Base-by-base conservation (phyloP, 2,113 vertebrate species). In the Electrona antarctica region DNA sequence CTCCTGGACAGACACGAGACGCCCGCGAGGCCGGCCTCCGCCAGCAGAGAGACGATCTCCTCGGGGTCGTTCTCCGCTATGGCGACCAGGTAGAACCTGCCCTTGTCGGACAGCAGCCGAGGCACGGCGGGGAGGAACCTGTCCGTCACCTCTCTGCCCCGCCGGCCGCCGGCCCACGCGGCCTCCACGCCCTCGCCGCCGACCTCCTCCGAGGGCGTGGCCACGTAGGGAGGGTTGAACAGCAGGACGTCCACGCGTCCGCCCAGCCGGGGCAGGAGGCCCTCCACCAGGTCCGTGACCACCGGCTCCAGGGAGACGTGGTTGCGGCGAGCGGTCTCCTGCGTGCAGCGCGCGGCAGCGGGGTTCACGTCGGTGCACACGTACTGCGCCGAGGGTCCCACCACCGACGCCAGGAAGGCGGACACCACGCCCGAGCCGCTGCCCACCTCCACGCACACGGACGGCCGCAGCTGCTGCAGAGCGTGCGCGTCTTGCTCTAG, bases 181-280 rank as follows among this genome's bases (percentile, higher is more conserved):
- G 95, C 96, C 61, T 95, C 93, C 45, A 99, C 95, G 47, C 97
- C 97, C 0, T 13, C 80, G 79, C 93, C 85, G 73, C 94, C 90
- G 87, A 98, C 98, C 96, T 99, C 98, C 76, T 94, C 94, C 69
- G 96, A 92, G 4, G 96, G 94, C 1, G 98, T 99, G 77, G 95
- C 95, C n/a, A 98, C 98, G 0, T 99, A 99, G 0, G 97, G 97
- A 8, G 97, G 98, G 77, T 99, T 99, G 86, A 99, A 99, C 4
- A 99, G 79, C 59, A 99, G 92, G 7, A 99, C 90, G 50, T 98
- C 97, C 76, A 99, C 96, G 56, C 93, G 91, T n/a, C 92, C 95
- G 62, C 90, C 83, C 67, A 99, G 64, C 71, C 94, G 91, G 9
- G 97, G 95, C 71, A 95, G 83, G 29, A 98, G 86, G 78, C 93